Base-by-base conservation (phyloP, 1,140 invertebrate species). In the Pentalonia nigronervosa region DNA sequence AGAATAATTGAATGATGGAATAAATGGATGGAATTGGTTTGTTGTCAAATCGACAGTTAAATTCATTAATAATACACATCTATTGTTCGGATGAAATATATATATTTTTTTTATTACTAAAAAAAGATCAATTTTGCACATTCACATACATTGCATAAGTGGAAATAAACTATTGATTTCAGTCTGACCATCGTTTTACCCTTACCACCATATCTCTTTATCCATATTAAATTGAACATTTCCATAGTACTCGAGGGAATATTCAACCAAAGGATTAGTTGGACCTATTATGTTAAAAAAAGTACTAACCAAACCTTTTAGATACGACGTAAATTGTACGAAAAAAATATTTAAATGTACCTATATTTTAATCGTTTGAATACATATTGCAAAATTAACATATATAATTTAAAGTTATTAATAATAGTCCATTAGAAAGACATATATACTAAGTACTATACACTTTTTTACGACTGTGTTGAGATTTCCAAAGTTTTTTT, bases 61-160 rank as follows among this genome's bases (percentile, higher is more conserved):
- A 88, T 53, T 89, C 86, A 89, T 89, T 53, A 89, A 89, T 89
- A 53, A 89, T 53, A 53, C 20, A 53, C n/a, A 53, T 53, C 87
- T 89, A 89, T 89, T 89, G 48, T 89, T 48, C 20, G 48, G n/a
- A 89, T 53, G 48, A 89, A 53, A 53, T 50, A 88, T 53, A 88
- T 34, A 53, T 50, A 30, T n/a, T 50, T 50, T 53, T 53, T 11
- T 89, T 89, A 17, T 89, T 11, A 20, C 48, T 34, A 34, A 87
- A 89, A 53, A 89, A 50, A 23, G 30, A 88, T 50, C n/a, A 34
- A 48, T 50, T 88, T 50, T 53, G n/a, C 0, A 23, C 17, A 89
- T 48, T 50, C 47, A 0, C 21, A 48, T 88, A 88, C n/a, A 88
- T 88, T 34, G 20, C 48, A 36, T 53, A 89, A 89, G n/a, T 89